Evolutionary conservation across 2,113 vertebrate species (phyloP), one percentile per base, ranked within the genome.

Genomic region (Cyanoderma ruficeps): DNA sequence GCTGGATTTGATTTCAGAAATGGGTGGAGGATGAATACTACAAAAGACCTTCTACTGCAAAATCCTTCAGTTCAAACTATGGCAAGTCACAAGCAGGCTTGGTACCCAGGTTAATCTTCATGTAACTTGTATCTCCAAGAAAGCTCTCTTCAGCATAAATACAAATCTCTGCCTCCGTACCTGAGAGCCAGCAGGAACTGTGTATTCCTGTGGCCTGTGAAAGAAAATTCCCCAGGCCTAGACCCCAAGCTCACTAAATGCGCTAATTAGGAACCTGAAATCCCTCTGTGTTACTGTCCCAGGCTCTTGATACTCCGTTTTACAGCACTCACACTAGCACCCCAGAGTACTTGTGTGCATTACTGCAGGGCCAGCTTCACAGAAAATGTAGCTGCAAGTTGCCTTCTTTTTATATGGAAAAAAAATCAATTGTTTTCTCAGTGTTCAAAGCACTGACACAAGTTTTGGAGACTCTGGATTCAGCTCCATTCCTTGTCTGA

Each of bases 1-100:
- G 17, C 67, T 87, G 82, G 59, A 83, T 83, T 93, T 91, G 69
- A 88, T 80, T 83, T 82, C 77, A 61, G 84, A 61, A 93, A 59
- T 81, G 75, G 28, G 23, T 68, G 37, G 28, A 88, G 37, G 20
- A 77, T 81, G 44, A 90, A 41, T 85, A 69, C 37, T 86, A 68
- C 69, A 60, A 91, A 91, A 87, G 33, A 13, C 47, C 74, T 74
- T 67, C 55, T 76, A 80, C 60, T 60, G 33, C 1, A 7, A 52
- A 24, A 37, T 69, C 27, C 47, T 70, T 77, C 47, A 64, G 37
- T 50, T 82, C 55, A 82, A 89, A 65, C 49, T 49, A 27, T 49
- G 77, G 67, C 59, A 83, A 89, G 46, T 11, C 70, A 64, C 7
- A 27, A 35, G 22, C 33, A 87, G 46, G 15, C 16, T 78, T 49